Base-by-base conservation (phyloP, 1,140 invertebrate genomes). In the Drosophila busckii region DNA sequence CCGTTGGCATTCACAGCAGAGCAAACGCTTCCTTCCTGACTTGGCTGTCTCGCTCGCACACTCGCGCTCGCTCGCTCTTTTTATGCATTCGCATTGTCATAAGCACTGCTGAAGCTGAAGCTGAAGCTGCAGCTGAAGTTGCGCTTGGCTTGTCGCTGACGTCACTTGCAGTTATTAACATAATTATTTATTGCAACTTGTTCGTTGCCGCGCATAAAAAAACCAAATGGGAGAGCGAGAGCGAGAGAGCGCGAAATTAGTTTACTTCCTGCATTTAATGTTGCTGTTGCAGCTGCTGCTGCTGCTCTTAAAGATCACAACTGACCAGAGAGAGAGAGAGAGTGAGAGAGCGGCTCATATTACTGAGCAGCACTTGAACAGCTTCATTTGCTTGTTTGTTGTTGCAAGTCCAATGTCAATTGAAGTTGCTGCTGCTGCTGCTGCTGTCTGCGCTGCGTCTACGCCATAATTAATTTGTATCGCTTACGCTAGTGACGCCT, bases 181-280 rank as follows among this genome's bases (percentile, higher is more conserved):
- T 64, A 64, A 73, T 68, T 73, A 73, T 75, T 73, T 73, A 73
- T 63, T 73, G 35, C 41, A 73, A 73, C 70, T 71, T 54, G 63
- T 49, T 67, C 6, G 29, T 34, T 49, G 10, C 23, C 42, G 45
- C 29, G 46, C 38, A 32, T 28, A 17, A 29, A 28, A 15, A 17
- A 26, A 8, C 5, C n/a, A n/a, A n/a, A n/a, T n/a, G n/a, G n/a
- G n/a, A n/a, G n/a, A n/a, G n/a, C n/a, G n/a, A n/a, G n/a, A n/a
- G 12, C 10, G 22, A 48, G 19, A 15, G 19, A 34, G 26, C 5
- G 10, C 12, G 13, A 62, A 66, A 62, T 23, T 44, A 48, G 46
- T 64, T 59, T 60, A 75, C 70, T 73, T 73, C 70, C 70, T 59
- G 55, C 35, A 48, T 38, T 34, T 17, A 58, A 34, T 10, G 9